Evolutionary conservation across 1,140 invertebrate species (phyloP).

Genomic region (Lordiphosa collinella): DNA sequence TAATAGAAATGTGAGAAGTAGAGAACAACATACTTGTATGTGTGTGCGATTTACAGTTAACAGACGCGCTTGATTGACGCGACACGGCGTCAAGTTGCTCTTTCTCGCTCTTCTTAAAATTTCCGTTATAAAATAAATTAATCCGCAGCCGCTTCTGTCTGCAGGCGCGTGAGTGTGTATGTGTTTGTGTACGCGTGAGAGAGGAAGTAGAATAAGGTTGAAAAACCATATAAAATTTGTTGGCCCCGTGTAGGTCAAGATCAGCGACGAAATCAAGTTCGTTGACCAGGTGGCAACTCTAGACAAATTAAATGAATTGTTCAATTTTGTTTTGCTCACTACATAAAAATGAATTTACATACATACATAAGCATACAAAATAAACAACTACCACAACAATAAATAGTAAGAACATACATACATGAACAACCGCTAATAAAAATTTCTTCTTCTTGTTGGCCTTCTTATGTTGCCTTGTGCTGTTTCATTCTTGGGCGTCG

Average conservation of each 20-base stretch:
- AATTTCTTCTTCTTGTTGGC: conserved; percentile 43
- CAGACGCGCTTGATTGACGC: conserved; percentile 22
- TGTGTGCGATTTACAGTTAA: conserved; percentile 36
- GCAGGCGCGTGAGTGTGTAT: background rate
- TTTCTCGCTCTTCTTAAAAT: conserved; percentile 37
- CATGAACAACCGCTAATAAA: conserved; percentile 66
- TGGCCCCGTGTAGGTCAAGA: conserved; percentile 65
- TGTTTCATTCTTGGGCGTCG: conserved; percentile 74
- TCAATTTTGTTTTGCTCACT: conserved; percentile 2
- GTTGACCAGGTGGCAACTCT: conserved; percentile 37
- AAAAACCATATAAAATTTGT: conserved; percentile 61
- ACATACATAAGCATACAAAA: too few species aligned
- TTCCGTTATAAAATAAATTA: conserved; percentile 59
- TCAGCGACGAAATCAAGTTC: conserved; percentile 46
- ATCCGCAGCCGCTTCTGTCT: conserved; percentile 22
- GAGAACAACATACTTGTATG: conserved; percentile 9
- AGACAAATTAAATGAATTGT: conserved; percentile 7
- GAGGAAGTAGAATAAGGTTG: conserved; percentile 53
- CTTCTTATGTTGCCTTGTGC: conserved; percentile 71
- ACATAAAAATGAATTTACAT: conserved; percentile 16
- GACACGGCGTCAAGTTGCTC: conserved; percentile 8
- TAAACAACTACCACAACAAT: conserved; percentile 36
- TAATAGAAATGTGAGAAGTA: conserved; percentile 1
- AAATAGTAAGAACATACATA: conserved; percentile 60
- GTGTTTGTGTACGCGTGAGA: conserved; percentile 8